phyloP scores from a whole-genome alignment of 2,797 vertebrate genomes.

The Crocodylus rhombifer region DNA sequence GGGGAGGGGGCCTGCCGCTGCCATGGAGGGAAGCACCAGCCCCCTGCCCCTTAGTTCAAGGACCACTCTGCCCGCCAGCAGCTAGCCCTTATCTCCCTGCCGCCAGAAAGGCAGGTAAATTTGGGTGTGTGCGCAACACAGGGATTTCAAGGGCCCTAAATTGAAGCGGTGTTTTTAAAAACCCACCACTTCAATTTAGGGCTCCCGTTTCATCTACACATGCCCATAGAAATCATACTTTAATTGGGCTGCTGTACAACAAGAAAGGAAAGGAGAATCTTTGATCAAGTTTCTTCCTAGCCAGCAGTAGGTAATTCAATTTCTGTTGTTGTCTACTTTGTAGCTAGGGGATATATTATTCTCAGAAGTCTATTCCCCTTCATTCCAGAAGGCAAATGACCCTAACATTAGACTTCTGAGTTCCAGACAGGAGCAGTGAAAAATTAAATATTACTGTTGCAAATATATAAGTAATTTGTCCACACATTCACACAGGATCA shows the following conservation, averaged over 20 bases:
- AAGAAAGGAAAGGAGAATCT: constrained; percentile 13
- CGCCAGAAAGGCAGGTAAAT: no score
- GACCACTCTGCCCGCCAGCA: no score
- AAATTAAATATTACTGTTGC: background rate
- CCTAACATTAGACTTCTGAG: constrained; percentile 17
- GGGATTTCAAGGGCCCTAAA: no score
- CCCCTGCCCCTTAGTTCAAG: no score
- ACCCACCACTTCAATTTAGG: no score
- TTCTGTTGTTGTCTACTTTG: constrained; percentile 15
- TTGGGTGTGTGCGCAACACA: no score
- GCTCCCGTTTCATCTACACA: no score
- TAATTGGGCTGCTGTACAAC: background rate
- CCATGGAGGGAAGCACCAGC: no score
- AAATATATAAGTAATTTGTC: constrained; percentile 14
- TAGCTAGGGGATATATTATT: constrained; percentile 22
- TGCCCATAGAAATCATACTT: background rate
- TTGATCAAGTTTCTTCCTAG: background rate
- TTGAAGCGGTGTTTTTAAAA: no score
- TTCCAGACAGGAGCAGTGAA: constrained; percentile 35
- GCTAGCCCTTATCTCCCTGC: no score
- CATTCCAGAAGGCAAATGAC: constrained; percentile 64
- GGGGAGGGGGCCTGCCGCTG: no score
- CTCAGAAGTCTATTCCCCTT: constrained; percentile 35
- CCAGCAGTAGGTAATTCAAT: constrained; percentile 26
- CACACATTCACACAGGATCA: background rate